phyloP scores from a whole-genome alignment of 2,888 invertebrate species.

The Micoletzkya japonica region DNA sequence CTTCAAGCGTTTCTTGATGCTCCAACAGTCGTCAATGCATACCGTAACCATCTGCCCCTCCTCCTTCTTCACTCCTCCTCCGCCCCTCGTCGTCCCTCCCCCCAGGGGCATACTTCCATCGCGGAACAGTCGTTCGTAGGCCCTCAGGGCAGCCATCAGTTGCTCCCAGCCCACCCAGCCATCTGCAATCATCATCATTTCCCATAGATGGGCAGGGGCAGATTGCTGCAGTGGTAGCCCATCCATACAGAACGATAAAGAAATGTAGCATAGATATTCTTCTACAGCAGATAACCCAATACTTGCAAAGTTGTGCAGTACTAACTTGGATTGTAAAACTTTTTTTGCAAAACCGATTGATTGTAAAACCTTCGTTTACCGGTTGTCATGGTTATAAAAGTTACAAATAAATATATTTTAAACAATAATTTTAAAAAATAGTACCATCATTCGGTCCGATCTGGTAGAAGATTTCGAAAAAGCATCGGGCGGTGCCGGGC shows the following conservation, averaged over 20 bases:
- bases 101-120: background rate
- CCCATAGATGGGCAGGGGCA: too few relatives aligned
- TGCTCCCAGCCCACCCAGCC: conserved; percentile 42
- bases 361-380: too few relatives aligned
- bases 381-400: background rate
- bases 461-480: conserved; percentile 42
- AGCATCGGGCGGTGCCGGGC: conserved; percentile 37
- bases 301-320: too few relatives aligned
- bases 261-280: too few relatives aligned
- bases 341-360: too few relatives aligned
- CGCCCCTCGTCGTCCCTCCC: background rate
- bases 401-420: background rate
- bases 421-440: too few relatives aligned
- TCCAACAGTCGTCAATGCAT: background rate
- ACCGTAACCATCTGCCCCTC: background rate
- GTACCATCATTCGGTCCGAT: conserved; percentile 27
- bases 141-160: conserved; percentile 38
- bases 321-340: too few relatives aligned
- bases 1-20: background rate
- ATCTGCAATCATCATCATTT: conserved; percentile 1
- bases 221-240: too few relatives aligned
- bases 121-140: conserved; percentile 31
- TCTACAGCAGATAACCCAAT: too few relatives aligned
- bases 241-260: too few relatives aligned
- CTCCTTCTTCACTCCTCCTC: background rate